Evolutionary conservation across 2,113 vertebrate genomes (phyloP).

Genomic region (Andinoacara biseriatus): DNA sequence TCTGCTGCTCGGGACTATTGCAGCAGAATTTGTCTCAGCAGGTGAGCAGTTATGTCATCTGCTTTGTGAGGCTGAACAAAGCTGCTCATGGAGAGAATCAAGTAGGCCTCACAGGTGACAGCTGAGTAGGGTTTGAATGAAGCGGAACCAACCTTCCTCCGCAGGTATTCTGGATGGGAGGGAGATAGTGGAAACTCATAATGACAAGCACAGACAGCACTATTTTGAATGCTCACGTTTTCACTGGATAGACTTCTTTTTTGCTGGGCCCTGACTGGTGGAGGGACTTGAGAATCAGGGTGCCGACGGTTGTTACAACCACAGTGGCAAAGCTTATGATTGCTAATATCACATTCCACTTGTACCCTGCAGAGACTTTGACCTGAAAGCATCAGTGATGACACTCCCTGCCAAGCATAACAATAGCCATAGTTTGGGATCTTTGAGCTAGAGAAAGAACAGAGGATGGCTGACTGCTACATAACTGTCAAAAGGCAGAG

Average conservation of each 20-base stretch:
- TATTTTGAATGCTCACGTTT: not conserved
- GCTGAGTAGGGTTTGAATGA: not conserved
- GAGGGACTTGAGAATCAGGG: constrained; percentile 23
- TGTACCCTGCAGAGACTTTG: not conserved
- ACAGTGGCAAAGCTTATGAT: not conserved
- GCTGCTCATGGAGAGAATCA: not conserved
- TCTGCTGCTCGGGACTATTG: not conserved
- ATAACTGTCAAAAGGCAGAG: not conserved
- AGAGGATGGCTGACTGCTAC: not conserved
- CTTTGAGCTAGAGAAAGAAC: not conserved
- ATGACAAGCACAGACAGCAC: not conserved
- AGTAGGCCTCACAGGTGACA: not conserved
- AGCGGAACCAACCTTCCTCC: not conserved
- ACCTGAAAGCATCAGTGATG: not conserved
- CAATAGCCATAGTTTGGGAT: not conserved
- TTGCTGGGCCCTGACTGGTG: not conserved
- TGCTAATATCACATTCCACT: not conserved
- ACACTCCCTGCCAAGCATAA: not conserved
- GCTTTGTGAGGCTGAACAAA: constrained; percentile 39
- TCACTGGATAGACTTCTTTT: not conserved
- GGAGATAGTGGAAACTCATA: not conserved
- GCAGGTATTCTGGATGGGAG: not conserved
- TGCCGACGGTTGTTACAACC: constrained; percentile 26
- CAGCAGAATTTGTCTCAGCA: not conserved
- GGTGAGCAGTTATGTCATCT: not conserved